Evolutionary conservation across 64 coral and sea anemone genomes (phyloP), one percentile per base, ranked within the genome.

Genomic region (Porites australiensis): DNA sequence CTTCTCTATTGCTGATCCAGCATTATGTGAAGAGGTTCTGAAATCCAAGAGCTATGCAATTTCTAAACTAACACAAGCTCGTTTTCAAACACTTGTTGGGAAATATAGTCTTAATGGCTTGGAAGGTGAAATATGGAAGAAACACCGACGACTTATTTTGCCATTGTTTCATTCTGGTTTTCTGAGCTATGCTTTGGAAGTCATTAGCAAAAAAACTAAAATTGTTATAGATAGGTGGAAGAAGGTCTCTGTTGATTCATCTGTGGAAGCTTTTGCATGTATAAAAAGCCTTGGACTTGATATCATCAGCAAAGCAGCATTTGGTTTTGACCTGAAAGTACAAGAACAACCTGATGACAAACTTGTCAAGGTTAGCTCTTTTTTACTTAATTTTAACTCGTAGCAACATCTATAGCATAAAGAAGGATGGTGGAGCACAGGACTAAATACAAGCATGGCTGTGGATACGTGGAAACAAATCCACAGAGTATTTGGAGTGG

Each of bases 21-120:
- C 13, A 21, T 18, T 82, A 44, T 82, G 79, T 12, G 79, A 82
- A 54, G 79, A 82, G 53, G 27, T 83, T 46, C 46, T 83, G 13
- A 83, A 83, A 83, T 83, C 81, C 14, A 83, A 83, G 59, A 83
- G 48, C 37, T 83, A 64, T 65, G 81, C 81, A 45, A 64, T 83
- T 27, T 83, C 81, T 6, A 83, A 83, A 48, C 54, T 83, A 44
- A 67, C 43, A 7, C 81, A 83, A 64, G 81, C 81, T 47, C 81
- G 81, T 44, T 88, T 88, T 74, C 49, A 68, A 74, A 88, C 10
- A 19, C 5, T 88, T 88, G 3, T 57, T 88, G 86, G 86, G 43
- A 55, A 88, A 5, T 74, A 50, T 59, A 37, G 59, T 52, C 86
- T 88, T 20, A 52, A 50, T 51, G 46, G 44, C 64, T 23, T 88